A percentile compares a stretch with the other conserved stretches of the same genome.
These are phyloP conservation scores for chimpanzee (Pan troglodytes) DNA, from an alignment of 2,113 vertebrate species.

Conservation along the genomic window NHGRI_mPanTro3-v2.1_pri NC_072402.2:106405001-106405500, in stretches of 20 bases:
- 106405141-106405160: no score
- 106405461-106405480: neutral
- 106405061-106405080: no score
- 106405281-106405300: neutral
- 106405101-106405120: no score
- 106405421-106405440: neutral
- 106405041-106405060: no score
- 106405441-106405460: neutral
- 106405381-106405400: neutral
- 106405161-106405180: no score
- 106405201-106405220: no score
- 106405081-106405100: no score
- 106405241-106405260: neutral
- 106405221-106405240: neutral
- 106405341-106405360: neutral
- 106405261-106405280: neutral
- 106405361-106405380: neutral
- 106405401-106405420: neutral
- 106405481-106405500: neutral
- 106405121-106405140: no score
- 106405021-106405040: no score
- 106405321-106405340: neutral
- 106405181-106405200: no score
- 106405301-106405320: no score
- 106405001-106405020: no score